A percentile compares a stretch with the other conserved stretches of the same genome.
Evolutionary conservation across 2,888 invertebrate genomes (phyloP).

Genomic region (Cephus nigrinus): DNA sequence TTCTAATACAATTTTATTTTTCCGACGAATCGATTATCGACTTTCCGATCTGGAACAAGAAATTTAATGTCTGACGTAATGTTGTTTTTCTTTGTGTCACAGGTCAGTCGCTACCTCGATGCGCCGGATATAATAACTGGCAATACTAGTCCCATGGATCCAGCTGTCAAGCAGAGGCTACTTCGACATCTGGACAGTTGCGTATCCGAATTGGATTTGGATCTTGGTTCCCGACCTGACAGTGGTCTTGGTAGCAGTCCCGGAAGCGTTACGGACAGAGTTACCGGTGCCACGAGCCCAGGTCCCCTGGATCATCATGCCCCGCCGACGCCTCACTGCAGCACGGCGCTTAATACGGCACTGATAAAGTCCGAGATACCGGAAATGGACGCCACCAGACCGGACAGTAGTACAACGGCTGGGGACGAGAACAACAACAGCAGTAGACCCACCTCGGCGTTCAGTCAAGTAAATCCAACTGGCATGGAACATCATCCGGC

Average conservation of each 20-base stretch:
- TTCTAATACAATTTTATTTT: too few relatives aligned
- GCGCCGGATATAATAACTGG: slow-evolving; percentile 73
- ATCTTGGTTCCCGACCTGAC: slow-evolving; percentile 67
- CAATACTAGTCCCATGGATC: slow-evolving; percentile 69
- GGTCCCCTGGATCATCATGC: slow-evolving; percentile 54
- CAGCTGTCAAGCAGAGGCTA: slow-evolving; percentile 71
- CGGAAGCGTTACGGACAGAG: slow-evolving; percentile 60
- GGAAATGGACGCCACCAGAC: slow-evolving; percentile 51
- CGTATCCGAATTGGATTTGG: slow-evolving; percentile 72
- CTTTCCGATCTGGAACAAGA: not conserved
- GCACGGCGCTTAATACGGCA: slow-evolving; percentile 46
- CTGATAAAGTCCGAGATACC: slow-evolving; percentile 47
- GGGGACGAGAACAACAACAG: slow-evolving; percentile 68
- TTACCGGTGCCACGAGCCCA: slow-evolving; percentile 54
- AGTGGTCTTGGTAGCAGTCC: slow-evolving; percentile 63
- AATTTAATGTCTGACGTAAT: not conserved
- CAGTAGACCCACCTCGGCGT: slow-evolving; percentile 58
- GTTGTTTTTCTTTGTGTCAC: slow-evolving; percentile 20
- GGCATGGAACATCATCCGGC: slow-evolving; percentile 46
- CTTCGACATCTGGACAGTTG: slow-evolving; percentile 73
- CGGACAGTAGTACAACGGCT: slow-evolving; percentile 65
- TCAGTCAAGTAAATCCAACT: slow-evolving; percentile 50
- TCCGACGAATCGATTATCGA: not conserved
- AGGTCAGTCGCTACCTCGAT: slow-evolving; percentile 71
- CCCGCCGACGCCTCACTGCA: slow-evolving; percentile 65